Percentiles rank a stretch among this genome's conserved stretches.
Evolutionary conservation across 1,140 invertebrate genomes (phyloP).

Genomic region (Pentalonia nigronervosa): DNA sequence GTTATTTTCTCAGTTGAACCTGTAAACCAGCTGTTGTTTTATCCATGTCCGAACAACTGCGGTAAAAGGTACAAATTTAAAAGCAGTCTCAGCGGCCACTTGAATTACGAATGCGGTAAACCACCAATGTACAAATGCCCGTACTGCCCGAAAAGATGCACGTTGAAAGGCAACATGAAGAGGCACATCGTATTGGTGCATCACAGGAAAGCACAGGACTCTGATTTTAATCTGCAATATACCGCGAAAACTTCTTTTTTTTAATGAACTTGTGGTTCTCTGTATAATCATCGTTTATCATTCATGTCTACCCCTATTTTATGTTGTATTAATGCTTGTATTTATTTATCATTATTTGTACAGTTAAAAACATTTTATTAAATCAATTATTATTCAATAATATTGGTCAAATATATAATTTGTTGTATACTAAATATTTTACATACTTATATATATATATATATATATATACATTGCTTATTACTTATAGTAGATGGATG

Average conservation of each 20-base stretch:
- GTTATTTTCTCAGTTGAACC: background rate
- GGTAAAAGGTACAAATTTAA: conserved; percentile 65
- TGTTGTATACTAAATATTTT: background rate
- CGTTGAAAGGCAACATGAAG: conserved; percentile 66
- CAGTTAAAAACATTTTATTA: background rate
- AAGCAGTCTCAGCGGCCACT: conserved; percentile 62
- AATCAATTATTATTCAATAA: background rate
- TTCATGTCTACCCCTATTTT: background rate
- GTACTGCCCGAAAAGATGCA: conserved; percentile 64
- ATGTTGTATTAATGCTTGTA: background rate
- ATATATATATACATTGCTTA: background rate
- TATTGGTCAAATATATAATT: background rate
- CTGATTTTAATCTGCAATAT: conserved; percentile 9
- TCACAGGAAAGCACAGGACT: background rate
- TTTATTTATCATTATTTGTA: background rate
- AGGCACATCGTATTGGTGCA: conserved; percentile 63
- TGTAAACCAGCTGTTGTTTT: background rate
- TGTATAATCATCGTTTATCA: background rate
- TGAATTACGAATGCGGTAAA: conserved; percentile 63
- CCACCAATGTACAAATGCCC: conserved; percentile 64
- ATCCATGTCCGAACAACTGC: conserved; percentile 44
- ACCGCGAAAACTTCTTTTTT: background rate
- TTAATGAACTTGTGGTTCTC: background rate
- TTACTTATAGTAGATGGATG: background rate
- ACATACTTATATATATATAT: background rate